These are phyloP conservation scores for Rhagium mordax DNA, from an alignment of 2,888 invertebrate genomes.

Conservation along the genomic window DNA sequence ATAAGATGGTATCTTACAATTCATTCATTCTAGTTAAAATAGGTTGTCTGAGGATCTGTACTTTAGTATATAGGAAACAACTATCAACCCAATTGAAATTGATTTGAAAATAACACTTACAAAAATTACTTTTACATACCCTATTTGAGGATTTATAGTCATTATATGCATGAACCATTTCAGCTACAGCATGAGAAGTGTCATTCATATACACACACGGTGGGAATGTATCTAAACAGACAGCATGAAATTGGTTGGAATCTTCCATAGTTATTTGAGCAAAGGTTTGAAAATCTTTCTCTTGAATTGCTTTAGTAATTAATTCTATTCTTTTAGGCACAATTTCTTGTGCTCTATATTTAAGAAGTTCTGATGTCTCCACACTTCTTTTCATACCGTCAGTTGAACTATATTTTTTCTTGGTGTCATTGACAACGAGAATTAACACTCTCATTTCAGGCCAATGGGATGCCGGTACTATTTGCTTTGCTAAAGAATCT, in stretches of 20 bases:
- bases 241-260: constrained; percentile 97
- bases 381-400: constrained; percentile 89
- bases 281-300: constrained; percentile 85
- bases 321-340: constrained; percentile 81
- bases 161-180: constrained; percentile 90
- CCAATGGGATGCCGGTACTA: constrained; percentile 87
- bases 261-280: constrained; percentile 97
- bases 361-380: constrained; percentile 86
- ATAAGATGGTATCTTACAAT: no score
- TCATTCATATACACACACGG: constrained; percentile 95
- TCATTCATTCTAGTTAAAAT: no score
- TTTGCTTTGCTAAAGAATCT: constrained; percentile 84
- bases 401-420: constrained; percentile 90
- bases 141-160: constrained; percentile 75
- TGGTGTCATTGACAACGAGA: constrained; percentile 87
- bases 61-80: no score
- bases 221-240: constrained; percentile 94
- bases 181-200: constrained; percentile 84
- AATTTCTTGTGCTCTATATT: constrained; percentile 79
- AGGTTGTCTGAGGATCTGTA: no score
- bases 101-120: no score
- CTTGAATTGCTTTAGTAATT: constrained; percentile 75
- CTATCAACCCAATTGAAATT: no score
- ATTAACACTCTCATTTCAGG: constrained; percentile 91
- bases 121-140: constrained; percentile 69